Evolutionary conservation across 2,888 invertebrate species (phyloP), one percentile per base, ranked within the genome.

Genomic region (Mongoloraphidia duomilia): DNA sequence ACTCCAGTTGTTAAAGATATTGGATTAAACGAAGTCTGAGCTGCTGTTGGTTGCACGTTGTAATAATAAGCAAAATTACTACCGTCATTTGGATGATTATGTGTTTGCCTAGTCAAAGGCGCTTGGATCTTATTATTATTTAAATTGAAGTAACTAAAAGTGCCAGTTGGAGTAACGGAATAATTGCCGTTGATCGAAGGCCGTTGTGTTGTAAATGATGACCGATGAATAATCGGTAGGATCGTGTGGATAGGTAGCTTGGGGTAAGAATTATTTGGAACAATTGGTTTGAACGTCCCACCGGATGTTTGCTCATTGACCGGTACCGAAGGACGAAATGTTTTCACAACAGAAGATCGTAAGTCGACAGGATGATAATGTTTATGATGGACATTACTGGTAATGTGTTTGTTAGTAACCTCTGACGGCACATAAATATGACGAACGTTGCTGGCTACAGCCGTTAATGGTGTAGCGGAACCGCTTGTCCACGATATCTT

Each of bases 21-120:
- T 26, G 26, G 26, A 26, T 26, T 26, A 26, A 26, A 26, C 6
- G 26, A 26, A 26, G 26, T 26, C 26, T 26, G 26, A 6, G 26
- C 26, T 6, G 26, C 26, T 26, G 26, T 26, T 26, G 26, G 26
- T 6, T 26, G 26, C 5, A 26, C 38, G 45, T 26, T 47, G 34
- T 47, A 41, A 13, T 47, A 47, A 34, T 47, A 47, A 13, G 47
- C 13, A 34, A 41, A 47, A 12, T 26, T 47, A 6, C 35, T 35
- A 10, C 34, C 47, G 2, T 12, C 34, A 17, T 33, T 41, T 1
- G 47, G 41, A 8, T 10, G 33, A 41, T 40, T 40, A 13, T 34
- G 40, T 40, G 14, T 35, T 10, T 36, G 14, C 6, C 26, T 26
- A 6, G 26, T 26, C 6, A 41, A 47, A 12, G 47, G 47, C 9